Conservation (phyloP, 2,888 invertebrate genomes). For the Phengaris arion region DNA sequence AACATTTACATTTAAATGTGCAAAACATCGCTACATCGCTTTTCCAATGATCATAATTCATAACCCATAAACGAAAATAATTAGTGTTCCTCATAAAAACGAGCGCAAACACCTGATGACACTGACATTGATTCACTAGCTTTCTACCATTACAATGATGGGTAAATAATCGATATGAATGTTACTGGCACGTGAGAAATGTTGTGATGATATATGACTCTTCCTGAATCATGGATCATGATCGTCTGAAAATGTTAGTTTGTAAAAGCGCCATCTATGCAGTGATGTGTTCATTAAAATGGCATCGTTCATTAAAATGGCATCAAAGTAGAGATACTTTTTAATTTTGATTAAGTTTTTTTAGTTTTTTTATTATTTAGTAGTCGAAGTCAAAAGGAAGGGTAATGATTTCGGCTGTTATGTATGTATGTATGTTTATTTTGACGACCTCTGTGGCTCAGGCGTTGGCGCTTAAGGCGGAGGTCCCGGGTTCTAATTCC, state of each 20-base stretch:
- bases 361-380: too few species aligned
- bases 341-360: too few species aligned
- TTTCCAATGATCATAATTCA: not conserved
- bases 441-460: too few species aligned
- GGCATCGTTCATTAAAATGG: not conserved
- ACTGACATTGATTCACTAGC: not conserved
- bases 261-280: not conserved
- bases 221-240: not conserved
- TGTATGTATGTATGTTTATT: too few species aligned
- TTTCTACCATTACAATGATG: slow-evolving; percentile 18
- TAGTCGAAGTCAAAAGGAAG: too few species aligned
- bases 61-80: slow-evolving; percentile 3
- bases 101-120: not conserved
- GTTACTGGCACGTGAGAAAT: slow-evolving; percentile 7
- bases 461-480: too few species aligned
- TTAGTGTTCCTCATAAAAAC: not conserved
- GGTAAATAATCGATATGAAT: slow-evolving; percentile 7
- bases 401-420: too few species aligned
- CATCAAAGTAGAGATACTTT: not conserved
- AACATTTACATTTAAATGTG: too few species aligned
- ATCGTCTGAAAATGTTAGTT: not conserved
- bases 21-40: not conserved
- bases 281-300: not conserved
- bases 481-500: too few species aligned
- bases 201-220: not conserved